Base-by-base conservation (phyloP, 2,797 vertebrate genomes). In the Simalia tracyae region DNA sequence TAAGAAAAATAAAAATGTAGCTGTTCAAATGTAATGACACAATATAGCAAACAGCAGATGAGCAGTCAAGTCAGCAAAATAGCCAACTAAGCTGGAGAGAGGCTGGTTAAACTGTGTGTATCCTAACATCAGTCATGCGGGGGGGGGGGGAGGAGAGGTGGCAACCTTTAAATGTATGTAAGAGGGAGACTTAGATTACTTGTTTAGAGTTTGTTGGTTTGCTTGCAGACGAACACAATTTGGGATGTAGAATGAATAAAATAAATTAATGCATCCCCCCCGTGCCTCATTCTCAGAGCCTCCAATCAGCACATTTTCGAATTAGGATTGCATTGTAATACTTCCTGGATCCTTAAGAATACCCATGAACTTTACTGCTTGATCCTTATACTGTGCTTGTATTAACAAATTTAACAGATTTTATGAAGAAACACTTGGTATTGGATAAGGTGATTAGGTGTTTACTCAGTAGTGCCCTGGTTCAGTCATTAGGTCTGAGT, bases 41-140 rank as follows among this genome's bases (percentile, higher is more conserved):
- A 91, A 3, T 92, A 86, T 19, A 92, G 42, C 28, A 93, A 68
- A 94, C 85, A 54, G 91, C 50, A 92, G 92, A 91, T 26, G 26
- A 28, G 28, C 28, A 64, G 63, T 28, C 50, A 42, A 46, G 19
- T 42, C 15, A 81, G 36, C 19, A 81, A 46, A 81, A 81, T 24
- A 46, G 36, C 4, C 72, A 24, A 46, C 42, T 81, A 36, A 81
- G 72, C 36, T 46, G 72, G 46, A 81, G 4, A 46, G 72, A 8
- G n/a, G 42, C 8, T 81, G 19, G 19, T 81, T 46, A 46, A 81
- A 46, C 36, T 81, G 36, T 81, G 36, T 46, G 68, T 42, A 76
- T 22, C 3, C 36, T 17, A 76, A 22, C 17, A 76, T 31, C 68
- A 15, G 17, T 42, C 31, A 76, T 42, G 7, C 3, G 14, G 14